Base-by-base conservation (phyloP, 2,797 vertebrate genomes). In the Melanotaenia maccullochi region DNA sequence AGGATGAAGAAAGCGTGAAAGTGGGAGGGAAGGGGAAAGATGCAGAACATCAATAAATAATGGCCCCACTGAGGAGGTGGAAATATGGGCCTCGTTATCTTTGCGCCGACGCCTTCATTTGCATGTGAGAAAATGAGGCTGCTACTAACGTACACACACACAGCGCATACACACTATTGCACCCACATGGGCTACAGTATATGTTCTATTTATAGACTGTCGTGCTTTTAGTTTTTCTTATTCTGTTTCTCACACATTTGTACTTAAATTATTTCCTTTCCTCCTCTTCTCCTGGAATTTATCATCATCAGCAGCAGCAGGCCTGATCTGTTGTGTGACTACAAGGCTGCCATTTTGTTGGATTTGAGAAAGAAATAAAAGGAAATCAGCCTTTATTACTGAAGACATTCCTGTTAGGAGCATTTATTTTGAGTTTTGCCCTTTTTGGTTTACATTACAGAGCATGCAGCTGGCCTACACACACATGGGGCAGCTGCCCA, bases 41-140 rank as follows among this genome's bases (percentile, higher is more conserved):
- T 92, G 93, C 92, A 93, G 91, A 94, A 93, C 94, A 95, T 95
- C 94, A 95, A 95, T 95, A 95, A 95, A 93, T 95, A 94, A 95
- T 95, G 94, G 93, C 90, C 93, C 89, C 89, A 87, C 90, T 90
- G 94, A 95, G 91, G 92, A 93, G 94, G 92, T 94, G 92, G 91
- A 94, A 94, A 93, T 94, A 94, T 93, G 91, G 92, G 89, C 91
- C 92, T 95, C 93, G 93, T 95, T 95, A 94, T 94, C 91, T 90
- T 90, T 91, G 92, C 91, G 74, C 92, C 88, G 89, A 91, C 90
- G 91, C 92, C 92, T 88, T 93, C 93, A 94, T 95, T 94, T 95
- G 94, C 94, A 94, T 94, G 89, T 89, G 89, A 91, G 91, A 91
- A 93, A 92, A 93, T 87, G 85, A 89, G 91, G 89, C 90, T 91